These are phyloP conservation scores for Accipiter cooperii DNA, from an alignment of 2,113 vertebrate genomes.

Conservation along the genomic window DNA sequence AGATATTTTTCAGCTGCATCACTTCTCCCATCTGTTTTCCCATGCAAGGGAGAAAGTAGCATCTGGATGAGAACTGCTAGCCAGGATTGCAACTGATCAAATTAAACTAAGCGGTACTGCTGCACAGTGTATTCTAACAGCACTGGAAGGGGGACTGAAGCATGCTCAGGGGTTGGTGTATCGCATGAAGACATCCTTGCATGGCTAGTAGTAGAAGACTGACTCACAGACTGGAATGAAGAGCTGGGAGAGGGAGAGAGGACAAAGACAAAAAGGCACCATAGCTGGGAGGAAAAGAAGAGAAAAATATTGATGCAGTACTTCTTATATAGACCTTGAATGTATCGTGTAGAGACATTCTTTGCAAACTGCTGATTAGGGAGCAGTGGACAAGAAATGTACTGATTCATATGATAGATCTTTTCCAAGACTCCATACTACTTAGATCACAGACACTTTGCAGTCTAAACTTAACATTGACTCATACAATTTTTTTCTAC, in stretches of 20 bases:
- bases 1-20: not conserved
- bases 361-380: not conserved
- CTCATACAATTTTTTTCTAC: not conserved
- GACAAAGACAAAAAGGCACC: not conserved
- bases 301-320: not conserved
- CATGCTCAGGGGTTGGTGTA: not conserved
- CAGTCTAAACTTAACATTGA: not conserved
- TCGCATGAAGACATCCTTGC: not conserved
- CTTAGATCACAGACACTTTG: not conserved
- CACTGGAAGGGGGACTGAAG: not conserved
- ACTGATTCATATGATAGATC: not conserved
- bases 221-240: not conserved
- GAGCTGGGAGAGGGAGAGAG: not conserved
- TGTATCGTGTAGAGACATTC: not conserved
- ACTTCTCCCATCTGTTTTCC: not conserved
- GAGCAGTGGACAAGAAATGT: not conserved
- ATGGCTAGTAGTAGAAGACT: not conserved
- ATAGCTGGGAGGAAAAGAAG: not conserved
- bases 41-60: not conserved
- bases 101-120: not conserved
- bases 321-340: not conserved
- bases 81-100: not conserved
- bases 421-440: not conserved
- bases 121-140: not conserved
- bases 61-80: not conserved